Evolutionary conservation across 2,797 vertebrate genomes (phyloP), one percentile per base, ranked within the genome.

Genomic region (Epinephelus coioides): DNA sequence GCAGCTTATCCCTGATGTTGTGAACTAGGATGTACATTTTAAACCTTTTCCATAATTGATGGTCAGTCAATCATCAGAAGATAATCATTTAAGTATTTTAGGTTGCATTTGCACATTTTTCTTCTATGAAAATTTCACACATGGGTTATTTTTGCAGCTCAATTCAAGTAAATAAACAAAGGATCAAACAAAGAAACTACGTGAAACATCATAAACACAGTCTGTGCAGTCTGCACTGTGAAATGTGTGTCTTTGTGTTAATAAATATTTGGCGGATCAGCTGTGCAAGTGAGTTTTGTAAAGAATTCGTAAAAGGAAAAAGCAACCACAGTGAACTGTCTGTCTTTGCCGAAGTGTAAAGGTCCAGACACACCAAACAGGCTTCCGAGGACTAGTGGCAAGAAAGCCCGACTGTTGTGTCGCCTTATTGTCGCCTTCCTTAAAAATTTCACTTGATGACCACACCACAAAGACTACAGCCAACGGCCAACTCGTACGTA

Each of bases 1-100:
- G 77, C 79, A 84, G 83, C 83, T 88, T 86, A 85, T 78, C 74
- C 53, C 63, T 70, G 30, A 84, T 79, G 81, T 82, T 78, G 82
- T 38, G 10, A 27, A 71, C 44, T 46, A 69, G 30, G 60, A 78
- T 40, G 54, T 6, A 62, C 14, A 76, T 66, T 44, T 68, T 27
- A 34, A 70, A 27, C 17, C 21, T 64, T 81, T 83, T 63, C 27
- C 47, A 73, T 9, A 19, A 74, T 30, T 19, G 5, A 73, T 43
- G 34, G 8, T 34, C 34, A 34, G 34, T 34, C 34, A 34, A 34
- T 34, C 34, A 34, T 34, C 34, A 34, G 34, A 34, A 34, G 34
- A 34, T 34, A 34, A 7, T 34, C 34, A 34, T 34, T 34, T 2
- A 2, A 34, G 34, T 8, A 34, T 51, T 50, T 5, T 60, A 44